Evolutionary conservation across 2,888 invertebrate species (phyloP).

Genomic region (Acrobeloides nanus): DNA sequence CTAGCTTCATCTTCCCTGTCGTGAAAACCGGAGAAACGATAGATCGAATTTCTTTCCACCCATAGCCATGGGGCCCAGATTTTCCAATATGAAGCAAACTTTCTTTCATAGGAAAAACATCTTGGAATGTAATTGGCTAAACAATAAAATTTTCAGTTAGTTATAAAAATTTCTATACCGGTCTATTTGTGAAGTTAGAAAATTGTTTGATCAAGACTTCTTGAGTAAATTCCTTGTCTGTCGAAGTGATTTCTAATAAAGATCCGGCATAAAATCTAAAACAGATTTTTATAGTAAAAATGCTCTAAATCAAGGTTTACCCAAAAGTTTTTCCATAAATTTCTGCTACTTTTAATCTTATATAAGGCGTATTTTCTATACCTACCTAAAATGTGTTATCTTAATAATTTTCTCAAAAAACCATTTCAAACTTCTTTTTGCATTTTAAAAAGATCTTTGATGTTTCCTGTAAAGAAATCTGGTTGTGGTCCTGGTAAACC

Average conservation of each 20-base stretch:
- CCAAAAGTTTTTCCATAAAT: too few species aligned
- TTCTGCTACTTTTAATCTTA: too few species aligned
- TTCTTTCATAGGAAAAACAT: constrained; percentile 9
- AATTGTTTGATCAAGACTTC: constrained; percentile 37
- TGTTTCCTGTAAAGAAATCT: too few species aligned
- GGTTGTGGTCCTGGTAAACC: too few species aligned
- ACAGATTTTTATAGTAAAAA: too few species aligned
- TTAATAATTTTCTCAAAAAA: too few species aligned
- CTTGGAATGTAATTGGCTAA: constrained; percentile 10
- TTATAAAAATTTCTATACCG: not conserved
- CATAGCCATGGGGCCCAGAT: constrained; percentile 54
- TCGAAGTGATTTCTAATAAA: constrained; percentile 24
- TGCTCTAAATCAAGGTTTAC: too few species aligned
- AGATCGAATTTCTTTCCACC: constrained; percentile 64
- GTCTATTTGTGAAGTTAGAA: constrained; percentile 30
- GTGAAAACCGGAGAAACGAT: constrained; percentile 67
- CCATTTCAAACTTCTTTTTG: too few species aligned
- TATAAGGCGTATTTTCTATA: too few species aligned
- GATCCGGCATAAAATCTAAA: constrained; percentile 30
- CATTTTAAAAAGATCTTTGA: too few species aligned
- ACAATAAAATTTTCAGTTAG: too few species aligned
- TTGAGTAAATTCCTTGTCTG: constrained; percentile 29
- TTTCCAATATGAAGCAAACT: constrained; percentile 10
- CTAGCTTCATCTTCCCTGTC: constrained; percentile 63
- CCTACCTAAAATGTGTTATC: too few species aligned